Conservation (phyloP, 2,888 invertebrate species). For the Drosophila peninsularis region DNA sequence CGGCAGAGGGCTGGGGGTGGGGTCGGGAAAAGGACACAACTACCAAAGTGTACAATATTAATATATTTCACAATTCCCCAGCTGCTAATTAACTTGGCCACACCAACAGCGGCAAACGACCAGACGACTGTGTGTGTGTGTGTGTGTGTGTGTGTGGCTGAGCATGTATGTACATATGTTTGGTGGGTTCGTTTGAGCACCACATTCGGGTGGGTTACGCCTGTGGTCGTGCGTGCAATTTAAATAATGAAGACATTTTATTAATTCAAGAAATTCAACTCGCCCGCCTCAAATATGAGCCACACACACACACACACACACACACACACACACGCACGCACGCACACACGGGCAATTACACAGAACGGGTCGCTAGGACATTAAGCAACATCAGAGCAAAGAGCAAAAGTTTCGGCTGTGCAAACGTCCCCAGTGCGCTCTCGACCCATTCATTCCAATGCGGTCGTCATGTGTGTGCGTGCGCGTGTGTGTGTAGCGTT, state of each 20-base stretch:
- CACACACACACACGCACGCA: conserved; percentile 11
- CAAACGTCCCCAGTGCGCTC: conserved; percentile 4
- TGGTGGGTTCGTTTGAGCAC: conserved; percentile 41
- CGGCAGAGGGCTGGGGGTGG: background rate
- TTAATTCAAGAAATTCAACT: conserved; percentile 80
- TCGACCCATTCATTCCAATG: conserved; percentile 17
- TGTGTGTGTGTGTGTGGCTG: conserved; percentile 19
- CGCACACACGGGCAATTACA: conserved; percentile 57
- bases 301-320: conserved; percentile 25
- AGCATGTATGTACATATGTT: conserved; percentile 25
- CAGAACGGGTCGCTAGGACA: conserved; percentile 64
- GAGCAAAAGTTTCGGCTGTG: conserved; percentile 49
- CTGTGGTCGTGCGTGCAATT: conserved; percentile 79
- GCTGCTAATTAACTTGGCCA: conserved; percentile 77
- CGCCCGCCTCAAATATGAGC: conserved; percentile 52
- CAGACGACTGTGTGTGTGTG: conserved; percentile 4
- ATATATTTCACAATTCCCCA: conserved; percentile 80
- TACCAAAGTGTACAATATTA: conserved; percentile 76
- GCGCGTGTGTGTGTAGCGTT: conserved; percentile 31
- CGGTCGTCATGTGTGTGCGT: conserved; percentile 21
- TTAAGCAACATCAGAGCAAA: conserved; percentile 68
- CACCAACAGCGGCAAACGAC: conserved; percentile 30
- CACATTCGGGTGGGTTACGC: conserved; percentile 50
- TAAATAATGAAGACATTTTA: conserved; percentile 81
- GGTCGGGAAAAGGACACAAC: conserved; percentile 8